Evolutionary conservation across 2,113 vertebrate species (phyloP).

Genomic region (Macroglossus sobrinus): DNA sequence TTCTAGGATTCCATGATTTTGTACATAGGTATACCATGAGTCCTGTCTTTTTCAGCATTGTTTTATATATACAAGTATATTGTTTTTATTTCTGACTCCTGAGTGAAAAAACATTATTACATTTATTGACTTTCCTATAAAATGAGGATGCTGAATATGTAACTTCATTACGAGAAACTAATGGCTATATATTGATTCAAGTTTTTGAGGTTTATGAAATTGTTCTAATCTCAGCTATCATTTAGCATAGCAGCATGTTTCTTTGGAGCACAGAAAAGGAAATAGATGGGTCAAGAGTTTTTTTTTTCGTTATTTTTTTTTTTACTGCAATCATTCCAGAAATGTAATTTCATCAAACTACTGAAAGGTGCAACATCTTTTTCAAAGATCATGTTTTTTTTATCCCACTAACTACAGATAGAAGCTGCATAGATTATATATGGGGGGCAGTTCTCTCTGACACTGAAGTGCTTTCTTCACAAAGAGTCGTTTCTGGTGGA

Average conservation of each 20-base stretch:
- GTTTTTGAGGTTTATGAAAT: neutral
- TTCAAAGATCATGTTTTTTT: neutral
- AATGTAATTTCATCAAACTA: neutral
- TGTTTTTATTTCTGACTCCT: neutral
- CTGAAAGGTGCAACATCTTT: neutral
- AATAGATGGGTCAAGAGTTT: neutral
- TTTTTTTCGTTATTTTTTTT: neutral
- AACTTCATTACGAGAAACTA: neutral
- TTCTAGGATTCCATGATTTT: neutral
- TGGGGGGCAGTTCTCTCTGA: neutral
- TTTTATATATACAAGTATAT: neutral
- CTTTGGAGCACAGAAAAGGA: neutral
- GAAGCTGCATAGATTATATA: neutral
- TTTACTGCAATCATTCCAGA: neutral
- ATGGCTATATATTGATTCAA: neutral
- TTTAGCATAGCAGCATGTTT: neutral
- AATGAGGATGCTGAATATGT: neutral
- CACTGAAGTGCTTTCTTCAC: neutral
- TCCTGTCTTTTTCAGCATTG: neutral
- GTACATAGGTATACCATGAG: neutral
- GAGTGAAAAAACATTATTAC: neutral
- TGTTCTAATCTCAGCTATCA: neutral
- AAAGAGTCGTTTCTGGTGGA: neutral
- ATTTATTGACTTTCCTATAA: neutral
- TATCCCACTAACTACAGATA: neutral